Base-by-base conservation (phyloP, 2,113 vertebrate species). In the Cryptotis parvus region DNA sequence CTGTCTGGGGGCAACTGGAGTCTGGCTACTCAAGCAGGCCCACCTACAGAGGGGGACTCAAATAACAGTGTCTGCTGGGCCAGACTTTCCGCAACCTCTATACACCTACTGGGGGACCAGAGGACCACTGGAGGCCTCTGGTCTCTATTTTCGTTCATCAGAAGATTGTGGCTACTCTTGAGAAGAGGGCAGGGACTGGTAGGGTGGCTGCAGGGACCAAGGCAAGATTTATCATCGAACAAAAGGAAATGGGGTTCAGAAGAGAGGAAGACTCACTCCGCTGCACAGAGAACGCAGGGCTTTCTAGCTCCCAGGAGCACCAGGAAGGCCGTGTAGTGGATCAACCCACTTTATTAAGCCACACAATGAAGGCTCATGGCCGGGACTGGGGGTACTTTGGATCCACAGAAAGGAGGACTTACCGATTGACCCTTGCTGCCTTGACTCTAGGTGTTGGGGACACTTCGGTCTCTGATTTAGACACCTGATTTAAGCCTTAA, bases 121-220 rank as follows among this genome's bases (percentile, higher is more conserved):
- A 76, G n/a, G 43, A 75, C 45, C 18, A 72, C 58, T 6, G 14
- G 76, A 45, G 68, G n/a, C 63, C 82, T 35, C 41, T 41, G 27
- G 70, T 41, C 74, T 58, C 15, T 0, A 9, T 75, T 55, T 22
- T n/a, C 74, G 83, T 65, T 52, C 35, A 33, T 92, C 75, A 88
- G 7, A 3, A 74, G 58, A 68, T 88, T n/a, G 69, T 72, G 5
- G 1, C 6, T 10, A n/a, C 35, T 86, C 9, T 12, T 8, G 29
- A 41, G 20, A 37, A 7, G n/a, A 82, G 6, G 4, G 3, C 0
- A 0, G 1, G 0, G 4, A 9, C 33, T 1, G 0, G 7, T 7
- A 18, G 37, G 11, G 18, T 31, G 43, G 8, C 11, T 4, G 20
- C 16, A 4, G 2, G 18, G 24, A 18, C 35, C 3, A 58, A 20